A percentile compares a stretch with the other conserved stretches of the same genome.
Conservation (phyloP, 2,888 invertebrate species). For the Apotomis capreana region DNA sequence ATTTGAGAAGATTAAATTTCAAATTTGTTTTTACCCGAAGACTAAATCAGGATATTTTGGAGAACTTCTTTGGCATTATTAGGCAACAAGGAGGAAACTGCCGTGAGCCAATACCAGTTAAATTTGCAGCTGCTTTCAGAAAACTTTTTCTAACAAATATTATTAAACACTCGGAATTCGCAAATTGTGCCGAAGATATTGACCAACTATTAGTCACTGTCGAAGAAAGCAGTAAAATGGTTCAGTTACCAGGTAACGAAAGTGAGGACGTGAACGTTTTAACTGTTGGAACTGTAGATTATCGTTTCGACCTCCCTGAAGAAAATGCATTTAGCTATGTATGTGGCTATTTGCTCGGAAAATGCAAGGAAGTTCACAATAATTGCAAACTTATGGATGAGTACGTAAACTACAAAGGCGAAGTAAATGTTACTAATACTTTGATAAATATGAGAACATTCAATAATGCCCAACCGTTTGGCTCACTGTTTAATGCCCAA, state of each 20-base stretch:
- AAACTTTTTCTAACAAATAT: constrained; percentile 24
- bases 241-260: not conserved
- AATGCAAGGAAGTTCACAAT: constrained; percentile 24
- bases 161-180: constrained; percentile 15
- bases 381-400: constrained; percentile 1
- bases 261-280: constrained; percentile 7
- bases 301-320: constrained; percentile 25
- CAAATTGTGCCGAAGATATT: constrained; percentile 25
- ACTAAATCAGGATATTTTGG: constrained; percentile 23
- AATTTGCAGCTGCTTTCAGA: constrained; percentile 28
- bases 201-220: constrained; percentile 9
- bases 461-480: not conserved
- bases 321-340: constrained; percentile 21
- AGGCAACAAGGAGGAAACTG: constrained; percentile 25
- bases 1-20: constrained; percentile 2
- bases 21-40: constrained; percentile 26
- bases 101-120: constrained; percentile 30
- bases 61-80: constrained; percentile 25
- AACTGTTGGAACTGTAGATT: constrained; percentile 25
- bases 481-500: not conserved
- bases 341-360: constrained; percentile 30
- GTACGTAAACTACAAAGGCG: not conserved
- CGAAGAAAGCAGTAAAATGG: constrained; percentile 1
- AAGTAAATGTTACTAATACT: not conserved
- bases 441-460: not conserved